These are phyloP conservation scores for Cybosia mesomella DNA, from an alignment of 2,888 invertebrate genomes.

Conservation along the genomic window DNA sequence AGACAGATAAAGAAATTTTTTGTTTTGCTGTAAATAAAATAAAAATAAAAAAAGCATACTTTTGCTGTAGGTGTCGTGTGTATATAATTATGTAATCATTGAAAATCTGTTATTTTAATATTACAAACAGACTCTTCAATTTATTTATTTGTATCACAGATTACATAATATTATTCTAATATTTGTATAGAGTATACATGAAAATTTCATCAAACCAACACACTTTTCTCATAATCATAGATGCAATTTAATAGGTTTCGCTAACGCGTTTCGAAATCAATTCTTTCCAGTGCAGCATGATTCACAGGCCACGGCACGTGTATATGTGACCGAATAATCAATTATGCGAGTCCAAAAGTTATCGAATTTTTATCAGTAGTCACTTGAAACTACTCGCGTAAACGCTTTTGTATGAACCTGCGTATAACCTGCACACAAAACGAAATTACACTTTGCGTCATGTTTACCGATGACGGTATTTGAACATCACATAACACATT, in stretches of 20 bases:
- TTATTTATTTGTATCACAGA: too few species aligned
- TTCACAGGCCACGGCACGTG: constrained; percentile 31
- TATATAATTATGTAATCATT: too few species aligned
- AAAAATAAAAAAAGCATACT: too few species aligned
- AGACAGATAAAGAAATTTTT: too few species aligned
- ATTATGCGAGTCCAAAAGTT: constrained; percentile 35
- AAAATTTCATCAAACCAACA: too few species aligned
- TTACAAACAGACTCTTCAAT: too few species aligned
- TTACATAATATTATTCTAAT: too few species aligned
- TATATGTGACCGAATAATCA: constrained; percentile 40
- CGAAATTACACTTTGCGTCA: background rate
- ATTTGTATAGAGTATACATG: too few species aligned
- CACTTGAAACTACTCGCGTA: background rate
- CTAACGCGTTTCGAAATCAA: constrained; percentile 34
- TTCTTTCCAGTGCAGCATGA: constrained; percentile 35
- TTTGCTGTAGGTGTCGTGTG: too few species aligned
- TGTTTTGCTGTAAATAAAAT: too few species aligned
- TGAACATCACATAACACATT: too few species aligned
- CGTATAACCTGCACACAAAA: background rate
- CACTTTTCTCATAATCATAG: constrained; percentile 5
- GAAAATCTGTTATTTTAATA: too few species aligned
- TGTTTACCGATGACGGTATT: background rate
- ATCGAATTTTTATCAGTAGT: constrained; percentile 38
- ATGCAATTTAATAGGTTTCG: constrained; percentile 23
- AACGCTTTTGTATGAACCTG: background rate